A percentile compares a stretch with the other conserved stretches of the same genome.
These are phyloP conservation scores for Coranthus polyacanthus DNA, from an alignment of 2,797 vertebrate genomes.

Conservation along the genomic window DNA sequence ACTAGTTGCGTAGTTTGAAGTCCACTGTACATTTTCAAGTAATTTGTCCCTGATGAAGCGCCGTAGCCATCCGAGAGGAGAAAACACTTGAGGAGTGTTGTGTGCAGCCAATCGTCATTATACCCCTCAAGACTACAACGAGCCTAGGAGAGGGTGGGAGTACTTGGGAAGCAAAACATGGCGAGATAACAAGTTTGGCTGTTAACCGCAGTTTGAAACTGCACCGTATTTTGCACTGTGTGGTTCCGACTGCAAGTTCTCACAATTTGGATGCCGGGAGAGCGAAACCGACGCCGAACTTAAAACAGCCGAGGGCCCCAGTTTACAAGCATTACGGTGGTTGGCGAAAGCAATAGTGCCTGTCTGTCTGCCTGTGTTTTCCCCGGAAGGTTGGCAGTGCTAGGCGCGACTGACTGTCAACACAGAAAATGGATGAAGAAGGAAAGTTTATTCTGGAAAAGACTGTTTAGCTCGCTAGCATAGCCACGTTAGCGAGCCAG, in stretches of 20 bases:
- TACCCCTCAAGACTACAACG: slow-evolving; percentile 56
- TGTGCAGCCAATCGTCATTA: slow-evolving; percentile 68
- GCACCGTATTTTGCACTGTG: slow-evolving; percentile 22
- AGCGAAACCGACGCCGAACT: slow-evolving; percentile 45
- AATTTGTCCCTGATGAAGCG: slow-evolving; percentile 81
- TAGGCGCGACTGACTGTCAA: slow-evolving; percentile 82
- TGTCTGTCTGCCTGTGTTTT: slow-evolving; percentile 53
- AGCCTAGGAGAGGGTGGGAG: slow-evolving; percentile 66
- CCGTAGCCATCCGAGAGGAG: slow-evolving; percentile 75
- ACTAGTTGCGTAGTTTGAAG: slow-evolving; percentile 36
- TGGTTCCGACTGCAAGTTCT: slow-evolving; percentile 41
- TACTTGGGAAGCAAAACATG: slow-evolving; percentile 79
- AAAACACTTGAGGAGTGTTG: slow-evolving; percentile 75
- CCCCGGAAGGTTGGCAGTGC: slow-evolving; percentile 76
- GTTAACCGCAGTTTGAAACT: slow-evolving; percentile 45
- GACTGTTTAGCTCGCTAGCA: slow-evolving; percentile 51
- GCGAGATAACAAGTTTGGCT: slow-evolving; percentile 79
- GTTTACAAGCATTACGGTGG: slow-evolving; percentile 55
- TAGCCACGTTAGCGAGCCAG: slow-evolving; percentile 55
- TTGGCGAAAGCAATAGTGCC: slow-evolving; percentile 40
- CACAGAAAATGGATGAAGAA: slow-evolving; percentile 73
- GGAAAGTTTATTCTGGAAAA: slow-evolving; percentile 72
- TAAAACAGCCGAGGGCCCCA: slow-evolving; percentile 43
- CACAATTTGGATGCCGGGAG: slow-evolving; percentile 28
- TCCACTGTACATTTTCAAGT: slow-evolving; percentile 37